phyloP scores from a whole-genome alignment of 2,113 vertebrate genomes.

The Rhinoderma darwinii region DNA sequence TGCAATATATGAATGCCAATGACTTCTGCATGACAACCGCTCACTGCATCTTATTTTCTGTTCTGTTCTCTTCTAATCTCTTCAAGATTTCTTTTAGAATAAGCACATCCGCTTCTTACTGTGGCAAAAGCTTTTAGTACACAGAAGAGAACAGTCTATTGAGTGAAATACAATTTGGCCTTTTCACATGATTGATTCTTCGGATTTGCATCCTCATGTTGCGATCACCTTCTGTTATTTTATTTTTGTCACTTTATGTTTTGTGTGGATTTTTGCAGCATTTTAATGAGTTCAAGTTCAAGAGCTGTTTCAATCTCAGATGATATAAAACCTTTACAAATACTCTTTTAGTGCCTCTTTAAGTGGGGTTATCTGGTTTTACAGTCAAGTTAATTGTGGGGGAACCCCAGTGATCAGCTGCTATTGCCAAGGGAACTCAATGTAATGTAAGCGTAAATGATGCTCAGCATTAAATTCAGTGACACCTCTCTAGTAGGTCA shows the following conservation, averaged over 20 bases:
- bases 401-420: no score
- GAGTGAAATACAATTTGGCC: conserved; percentile 53
- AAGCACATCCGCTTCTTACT: conserved; percentile 5
- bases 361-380: neutral
- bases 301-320: neutral
- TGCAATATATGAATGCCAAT: conserved; percentile 48
- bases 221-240: conserved; percentile 42
- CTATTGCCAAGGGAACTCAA: no score
- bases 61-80: conserved; percentile 33
- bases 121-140: conserved; percentile 47
- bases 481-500: no score
- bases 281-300: conserved; percentile 3
- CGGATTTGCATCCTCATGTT: conserved; percentile 46
- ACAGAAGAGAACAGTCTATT: conserved; percentile 29
- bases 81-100: conserved; percentile 2
- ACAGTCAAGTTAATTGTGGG: no score
- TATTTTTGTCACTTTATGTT: conserved; percentile 35
- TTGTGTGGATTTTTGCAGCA: conserved; percentile 30
- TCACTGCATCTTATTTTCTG: conserved; percentile 15
- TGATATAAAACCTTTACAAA: neutral
- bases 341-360: no score
- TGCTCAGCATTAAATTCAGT: no score
- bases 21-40: neutral
- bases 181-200: conserved; percentile 53
- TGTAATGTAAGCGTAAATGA: no score